Evolutionary conservation across 37 sponge, comb jelly and placozoan species (phyloP), one percentile per base, ranked within the genome.

Genomic region (Axinella damicornis): DNA sequence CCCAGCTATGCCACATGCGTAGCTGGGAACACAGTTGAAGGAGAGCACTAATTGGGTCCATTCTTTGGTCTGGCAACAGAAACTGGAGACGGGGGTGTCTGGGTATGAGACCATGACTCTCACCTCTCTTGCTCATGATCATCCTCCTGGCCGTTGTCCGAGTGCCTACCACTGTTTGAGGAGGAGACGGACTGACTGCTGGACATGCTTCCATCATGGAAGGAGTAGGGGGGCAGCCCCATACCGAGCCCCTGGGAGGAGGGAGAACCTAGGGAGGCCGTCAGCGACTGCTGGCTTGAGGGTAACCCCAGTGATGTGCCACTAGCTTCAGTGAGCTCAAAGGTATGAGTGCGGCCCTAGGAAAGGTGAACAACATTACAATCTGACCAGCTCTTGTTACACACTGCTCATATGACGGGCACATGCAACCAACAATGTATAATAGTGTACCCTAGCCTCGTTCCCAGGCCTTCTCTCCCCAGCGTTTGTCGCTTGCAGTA

Each of bases 141-240:
- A 38, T 81, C 77, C 73, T 89, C 89, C 53, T 16, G n/a, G 37
- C 21, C 33, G 1, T 79, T 72, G 27, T 74, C 88, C 14, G 83
- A 76, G 65, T 89, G 83, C 21, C 73, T 67, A 0, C 69, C 81
- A 32, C 78, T 85, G 71, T 83, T 76, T 2, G 78, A 69, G 64
- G 83, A 83, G 54, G 89, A 89, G 30, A 89, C 83, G 76, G 77
- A 75, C 72, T 77, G 89, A 33, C 69, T 89, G 63, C 83, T 82
- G 34, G 89, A 89, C 71, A 82, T 77, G 82, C 67, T 73, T 1
- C 89, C 89, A 37, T 88, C 87, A 21, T 57, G 70, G 41, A 22
- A 52, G 61, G 41, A 32, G 39, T 2, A 39, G 70, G 57, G 81
- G 52, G 31, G 66, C 1, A 33, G 76, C 32, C 76, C 57, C 59